A percentile compares a stretch with the other conserved stretches of the same genome.
Evolutionary conservation across 2,888 invertebrate genomes (phyloP).

Genomic region (Mamestra brassicae): DNA sequence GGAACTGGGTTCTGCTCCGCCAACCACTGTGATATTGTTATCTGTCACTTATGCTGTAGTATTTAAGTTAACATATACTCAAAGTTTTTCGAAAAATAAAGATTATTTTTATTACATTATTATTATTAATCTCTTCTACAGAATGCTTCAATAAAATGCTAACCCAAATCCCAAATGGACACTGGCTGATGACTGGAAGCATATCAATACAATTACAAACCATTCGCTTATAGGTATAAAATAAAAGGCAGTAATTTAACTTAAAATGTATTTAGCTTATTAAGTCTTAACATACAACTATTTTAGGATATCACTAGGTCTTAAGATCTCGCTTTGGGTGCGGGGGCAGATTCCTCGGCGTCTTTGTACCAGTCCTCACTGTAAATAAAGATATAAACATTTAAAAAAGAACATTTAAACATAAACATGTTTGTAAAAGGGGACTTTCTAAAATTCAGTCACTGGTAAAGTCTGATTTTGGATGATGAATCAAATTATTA

Average conservation of each 20-base stretch:
- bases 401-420: background rate
- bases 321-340: slow-evolving; percentile 86
- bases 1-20: no score
- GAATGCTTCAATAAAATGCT: no score
- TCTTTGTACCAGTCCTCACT: slow-evolving; percentile 98
- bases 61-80: no score
- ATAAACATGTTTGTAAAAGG: background rate
- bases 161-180: no score
- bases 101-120: no score
- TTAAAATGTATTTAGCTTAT: slow-evolving; percentile 89
- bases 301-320: slow-evolving; percentile 82
- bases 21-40: no score
- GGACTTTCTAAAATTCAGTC: background rate
- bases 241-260: slow-evolving; percentile 73
- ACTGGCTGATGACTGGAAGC: no score
- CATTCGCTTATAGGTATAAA: background rate
- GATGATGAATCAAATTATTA: background rate
- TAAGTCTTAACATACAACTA: slow-evolving; percentile 88
- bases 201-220: no score
- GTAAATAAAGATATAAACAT: slow-evolving; percentile 72
- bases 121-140: no score
- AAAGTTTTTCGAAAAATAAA: no score
- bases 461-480: background rate
- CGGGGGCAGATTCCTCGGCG: slow-evolving; percentile 91
- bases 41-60: no score